Conservation (phyloP, 2,797 vertebrate genomes). For the Darevskia mixta region DNA sequence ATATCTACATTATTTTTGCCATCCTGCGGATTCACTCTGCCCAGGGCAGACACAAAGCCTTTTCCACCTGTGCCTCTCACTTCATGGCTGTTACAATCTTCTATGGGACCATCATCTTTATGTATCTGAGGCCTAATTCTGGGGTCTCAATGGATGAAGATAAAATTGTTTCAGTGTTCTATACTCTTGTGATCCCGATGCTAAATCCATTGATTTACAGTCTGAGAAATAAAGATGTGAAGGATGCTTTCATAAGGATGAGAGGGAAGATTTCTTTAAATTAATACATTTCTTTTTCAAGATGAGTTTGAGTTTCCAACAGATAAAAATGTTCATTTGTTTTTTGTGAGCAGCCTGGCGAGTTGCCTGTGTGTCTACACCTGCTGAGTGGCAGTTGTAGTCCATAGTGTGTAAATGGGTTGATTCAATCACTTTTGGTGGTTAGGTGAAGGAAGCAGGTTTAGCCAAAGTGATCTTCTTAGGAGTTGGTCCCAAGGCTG, state of each 20-base stretch:
- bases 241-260: not conserved
- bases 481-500: no score
- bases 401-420: no score
- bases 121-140: not conserved
- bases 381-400: no score
- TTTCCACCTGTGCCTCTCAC: constrained; percentile 2
- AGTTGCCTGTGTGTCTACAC: no score
- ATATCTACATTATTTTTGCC: not conserved
- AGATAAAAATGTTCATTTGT: no score
- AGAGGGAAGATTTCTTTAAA: no score
- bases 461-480: no score
- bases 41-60: not conserved
- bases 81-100: not conserved
- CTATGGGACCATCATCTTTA: not conserved
- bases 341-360: no score
- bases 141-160: not conserved
- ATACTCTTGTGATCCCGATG: not conserved
- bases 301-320: no score
- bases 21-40: not conserved
- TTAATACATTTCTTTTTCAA: no score
- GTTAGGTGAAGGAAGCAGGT: no score
- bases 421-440: no score
- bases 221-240: not conserved
- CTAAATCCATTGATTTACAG: not conserved
- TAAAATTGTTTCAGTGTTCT: not conserved